A percentile compares a stretch with the other conserved stretches of the same genome.
Evolutionary conservation across 2,888 invertebrate species (phyloP).

Genomic region (Disparrhopalites patrizii): DNA sequence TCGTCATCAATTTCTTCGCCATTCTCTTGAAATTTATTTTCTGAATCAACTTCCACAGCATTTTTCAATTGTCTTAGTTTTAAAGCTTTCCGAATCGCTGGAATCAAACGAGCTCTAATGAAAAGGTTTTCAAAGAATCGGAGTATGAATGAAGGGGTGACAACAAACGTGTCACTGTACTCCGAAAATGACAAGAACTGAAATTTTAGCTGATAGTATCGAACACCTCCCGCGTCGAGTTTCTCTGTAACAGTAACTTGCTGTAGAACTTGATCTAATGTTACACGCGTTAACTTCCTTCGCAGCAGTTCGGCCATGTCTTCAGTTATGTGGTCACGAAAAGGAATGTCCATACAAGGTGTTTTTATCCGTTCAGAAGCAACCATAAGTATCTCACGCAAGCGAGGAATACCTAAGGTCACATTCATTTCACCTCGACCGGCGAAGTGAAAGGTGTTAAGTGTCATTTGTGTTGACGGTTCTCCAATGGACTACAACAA

Average conservation of each 20-base stretch:
- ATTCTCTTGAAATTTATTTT: conserved; percentile 37
- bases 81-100: conserved; percentile 59
- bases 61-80: conserved; percentile 55
- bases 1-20: conserved; percentile 46
- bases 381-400: conserved; percentile 94
- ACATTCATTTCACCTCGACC: conserved; percentile 99
- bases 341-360: conserved; percentile 92
- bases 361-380: conserved; percentile 91
- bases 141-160: conserved; percentile 67
- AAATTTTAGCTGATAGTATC: conserved; percentile 67
- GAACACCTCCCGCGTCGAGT: conserved; percentile 53
- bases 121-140: conserved; percentile 70
- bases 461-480: conserved; percentile 99
- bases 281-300: conserved; percentile 70
- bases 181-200: conserved; percentile 68
- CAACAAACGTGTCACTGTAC: conserved; percentile 68
- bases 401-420: conserved; percentile 96
- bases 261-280: conserved; percentile 73
- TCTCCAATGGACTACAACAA: conserved; percentile 83
- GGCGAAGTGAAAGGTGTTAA: conserved; percentile 99
- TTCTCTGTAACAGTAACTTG: conserved; percentile 62
- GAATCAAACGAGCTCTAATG: conserved; percentile 62
- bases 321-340: conserved; percentile 57
- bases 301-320: conserved; percentile 65
- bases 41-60: conserved; percentile 49